Evolutionary conservation across 2,888 invertebrate species (phyloP), one percentile per base, ranked within the genome.

Genomic region (Taenaris catops): DNA sequence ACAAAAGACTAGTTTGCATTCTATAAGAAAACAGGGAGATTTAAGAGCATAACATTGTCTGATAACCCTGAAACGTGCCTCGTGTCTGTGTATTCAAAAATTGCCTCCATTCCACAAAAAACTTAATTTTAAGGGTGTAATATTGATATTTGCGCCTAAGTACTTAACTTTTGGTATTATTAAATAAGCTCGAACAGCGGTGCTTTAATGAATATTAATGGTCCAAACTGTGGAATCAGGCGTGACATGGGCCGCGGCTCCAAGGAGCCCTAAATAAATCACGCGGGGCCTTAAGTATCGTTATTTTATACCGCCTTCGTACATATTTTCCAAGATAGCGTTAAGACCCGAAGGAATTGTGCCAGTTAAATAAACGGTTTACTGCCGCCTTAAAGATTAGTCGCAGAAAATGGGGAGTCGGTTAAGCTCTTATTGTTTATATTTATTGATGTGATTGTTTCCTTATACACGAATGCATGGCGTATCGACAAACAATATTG

Each of bases 181-280:
- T 69, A 70, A 76, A 73, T 75, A 75, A 68, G 69, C 61, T 58
- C 48, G 57, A 62, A 61, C 63, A 70, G 70, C 56, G 63, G 62
- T 58, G 44, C 61, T 58, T 59, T 74, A 80, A 80, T 79, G 71
- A 79, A 80, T 74, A 80, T 79, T 74, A 79, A 80, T 79, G 75
- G 63, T 45, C 39, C 51, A 65, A 75, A 73, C 66, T 73, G 67
- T 68, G 57, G 63, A 73, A 71, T 73, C 63, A 65, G 59, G 56
- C 61, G 54, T 71, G 74, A 75, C 74, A 70, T 56, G 71, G 70
- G 69, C 70, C 62, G 62, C 55, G 57, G 51, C 67, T 64, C 58
- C 50, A 38, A 40, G 28, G 52, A 53, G 59, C 53, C 59, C 57
- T 59, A 63, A 62, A 78, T 76, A 79, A 80, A 79, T 79, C 78